phyloP scores from a whole-genome alignment of 2,888 invertebrate genomes.

The Drosophila kokeensis region DNA sequence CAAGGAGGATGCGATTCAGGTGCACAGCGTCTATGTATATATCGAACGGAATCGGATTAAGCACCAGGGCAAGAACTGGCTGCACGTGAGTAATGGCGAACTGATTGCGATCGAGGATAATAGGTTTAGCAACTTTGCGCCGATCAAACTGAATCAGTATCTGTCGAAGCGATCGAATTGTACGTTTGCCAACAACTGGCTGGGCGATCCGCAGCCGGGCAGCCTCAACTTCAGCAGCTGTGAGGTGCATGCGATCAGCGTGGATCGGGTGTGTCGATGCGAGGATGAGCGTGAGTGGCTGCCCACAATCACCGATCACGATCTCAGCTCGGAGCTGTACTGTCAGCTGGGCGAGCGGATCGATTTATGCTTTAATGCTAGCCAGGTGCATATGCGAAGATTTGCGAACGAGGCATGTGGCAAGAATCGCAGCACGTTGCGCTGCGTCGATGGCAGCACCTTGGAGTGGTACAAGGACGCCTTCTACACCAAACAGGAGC shows the following conservation, averaged over 20 bases:
- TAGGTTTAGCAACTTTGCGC: constrained; percentile 78
- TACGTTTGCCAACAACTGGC: constrained; percentile 81
- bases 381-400: constrained; percentile 77
- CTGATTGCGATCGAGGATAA: constrained; percentile 80
- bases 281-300: constrained; percentile 75
- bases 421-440: constrained; percentile 68
- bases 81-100: constrained; percentile 78
- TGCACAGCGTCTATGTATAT: constrained; percentile 76
- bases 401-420: constrained; percentile 83
- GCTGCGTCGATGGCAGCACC: constrained; percentile 76
- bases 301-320: constrained; percentile 72
- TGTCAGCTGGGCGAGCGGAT: constrained; percentile 77
- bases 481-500: constrained; percentile 76
- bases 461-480: constrained; percentile 73
- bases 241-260: constrained; percentile 75
- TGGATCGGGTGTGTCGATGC: constrained; percentile 81
- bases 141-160: constrained; percentile 77
- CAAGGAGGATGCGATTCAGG: constrained; percentile 80
- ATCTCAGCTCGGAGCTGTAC: constrained; percentile 82
- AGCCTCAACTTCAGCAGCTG: constrained; percentile 83
- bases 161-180: constrained; percentile 70
- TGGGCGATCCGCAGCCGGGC: constrained; percentile 74
- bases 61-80: constrained; percentile 79
- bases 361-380: constrained; percentile 81
- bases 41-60: constrained; percentile 81